Base-by-base conservation (phyloP, 2,888 invertebrate species). In the Pristionchus entomophagus region DNA sequence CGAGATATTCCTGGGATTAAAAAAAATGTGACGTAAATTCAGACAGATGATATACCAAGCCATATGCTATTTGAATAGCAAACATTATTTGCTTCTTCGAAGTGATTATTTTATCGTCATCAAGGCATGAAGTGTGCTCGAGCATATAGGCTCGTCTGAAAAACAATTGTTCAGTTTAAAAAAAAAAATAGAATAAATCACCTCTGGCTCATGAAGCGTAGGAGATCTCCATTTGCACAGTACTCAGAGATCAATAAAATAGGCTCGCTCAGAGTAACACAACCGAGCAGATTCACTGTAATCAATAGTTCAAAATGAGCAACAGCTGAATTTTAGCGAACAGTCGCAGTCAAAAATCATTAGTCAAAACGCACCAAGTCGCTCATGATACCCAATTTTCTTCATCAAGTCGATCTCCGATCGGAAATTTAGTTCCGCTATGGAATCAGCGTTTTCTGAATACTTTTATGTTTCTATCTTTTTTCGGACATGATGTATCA, bases 321-420 rank as follows among this genome's bases (percentile, higher is more conserved):
- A n/a, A n/a, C n/a, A n/a, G n/a, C n/a, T n/a, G n/a, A n/a, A n/a
- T n/a, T n/a, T n/a, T n/a, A n/a, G n/a, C n/a, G n/a, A n/a, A n/a
- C n/a, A n/a, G n/a, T n/a, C n/a, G n/a, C n/a, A n/a, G n/a, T n/a
- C n/a, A 29, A 38, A 3, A 1, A n/a, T 77, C n/a, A 17, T 32
- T n/a, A 49, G 26, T 51, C 1, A 49, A 2, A 59, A 29, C 59
- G 10, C 59, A 81, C 80, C 80, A 26, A 81, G 80, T 53, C 80
- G 51, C 35, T 81, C 80, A 45, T 81, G 80, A 35, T 81, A 53
- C 17, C 80, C 80, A 53, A 81, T 51, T 35, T 53, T 38, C 53
- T 81, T 51, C 80, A 81, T 81, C 29, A 81, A 3, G 19, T 51
- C 45, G 53, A 81, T 81, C 35, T 81, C 80, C 19, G 38, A 32